Evolutionary conservation across 2,113 vertebrate genomes (phyloP).

Genomic region (Elaphurus davidianus): DNA sequence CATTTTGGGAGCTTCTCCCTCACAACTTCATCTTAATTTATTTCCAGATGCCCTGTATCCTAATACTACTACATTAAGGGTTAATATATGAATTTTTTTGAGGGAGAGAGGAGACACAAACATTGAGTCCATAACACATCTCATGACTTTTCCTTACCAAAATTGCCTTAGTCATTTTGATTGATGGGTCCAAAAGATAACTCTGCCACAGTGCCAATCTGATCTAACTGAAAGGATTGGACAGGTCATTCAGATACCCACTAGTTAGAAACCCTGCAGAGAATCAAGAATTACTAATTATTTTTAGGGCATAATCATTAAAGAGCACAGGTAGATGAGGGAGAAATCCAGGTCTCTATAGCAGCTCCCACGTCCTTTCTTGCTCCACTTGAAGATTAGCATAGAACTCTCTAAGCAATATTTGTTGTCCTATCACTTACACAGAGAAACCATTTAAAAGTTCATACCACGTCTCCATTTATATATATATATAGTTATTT

Average conservation of each 20-base stretch:
- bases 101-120: not conserved
- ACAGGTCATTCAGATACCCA: not conserved
- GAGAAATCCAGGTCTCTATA: not conserved
- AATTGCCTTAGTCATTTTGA: not conserved
- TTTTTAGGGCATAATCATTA: not conserved
- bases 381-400: not conserved
- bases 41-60: too few species aligned
- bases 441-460: not conserved
- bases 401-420: not conserved
- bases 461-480: not conserved
- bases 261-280: not conserved
- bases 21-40: not conserved
- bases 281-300: not conserved
- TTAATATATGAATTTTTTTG: not conserved
- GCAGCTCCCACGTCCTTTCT: not conserved
- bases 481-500: not conserved
- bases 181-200: not conserved
- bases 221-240: not conserved
- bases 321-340: not conserved
- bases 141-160: not conserved
- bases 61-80: not conserved
- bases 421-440: not conserved
- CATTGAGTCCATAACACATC: not conserved
- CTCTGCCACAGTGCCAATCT: not conserved
- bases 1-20: not conserved